A percentile compares a stretch with the other conserved stretches of the same genome.
Conservation (phyloP, 1,140 invertebrate genomes). For the Papilio machaon region DNA sequence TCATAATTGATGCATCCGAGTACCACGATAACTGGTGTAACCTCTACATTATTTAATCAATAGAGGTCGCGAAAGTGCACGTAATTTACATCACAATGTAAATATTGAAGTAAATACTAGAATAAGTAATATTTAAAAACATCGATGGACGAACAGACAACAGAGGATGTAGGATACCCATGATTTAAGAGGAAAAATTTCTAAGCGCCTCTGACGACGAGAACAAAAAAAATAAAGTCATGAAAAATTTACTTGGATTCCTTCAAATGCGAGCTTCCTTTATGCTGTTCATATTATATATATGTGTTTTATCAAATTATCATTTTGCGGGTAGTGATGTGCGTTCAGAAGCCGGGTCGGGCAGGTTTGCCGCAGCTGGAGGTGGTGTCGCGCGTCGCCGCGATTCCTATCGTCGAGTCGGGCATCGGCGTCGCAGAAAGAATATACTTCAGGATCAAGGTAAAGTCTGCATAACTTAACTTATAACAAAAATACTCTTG, state of each 20-base stretch:
- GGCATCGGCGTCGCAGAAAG: constrained; percentile 86
- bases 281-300: not conserved
- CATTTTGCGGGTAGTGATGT: constrained; percentile 56
- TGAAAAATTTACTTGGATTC: too few relatives aligned
- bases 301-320: not conserved
- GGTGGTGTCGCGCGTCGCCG: constrained; percentile 85
- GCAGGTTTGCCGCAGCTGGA: constrained; percentile 83
- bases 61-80: constrained; percentile 7
- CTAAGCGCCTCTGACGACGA: too few relatives aligned
- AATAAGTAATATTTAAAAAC: too few relatives aligned
- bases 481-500: not conserved
- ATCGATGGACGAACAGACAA: too few relatives aligned
- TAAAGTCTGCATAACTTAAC: constrained; percentile 61
- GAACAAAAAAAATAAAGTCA: too few relatives aligned
- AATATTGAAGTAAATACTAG: too few relatives aligned
- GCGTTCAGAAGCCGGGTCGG: constrained; percentile 62
- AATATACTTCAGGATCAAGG: constrained; percentile 87
- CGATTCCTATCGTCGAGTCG: constrained; percentile 88
- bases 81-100: not conserved
- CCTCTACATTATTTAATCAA: constrained; percentile 14
- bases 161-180: too few relatives aligned
- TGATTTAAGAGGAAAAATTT: too few relatives aligned
- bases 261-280: too few relatives aligned
- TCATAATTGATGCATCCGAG: constrained; percentile 14
- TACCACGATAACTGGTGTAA: not conserved